These are phyloP conservation scores for Goniozus legneri DNA, from an alignment of 1,140 invertebrate species.

Conservation along the genomic window DNA sequence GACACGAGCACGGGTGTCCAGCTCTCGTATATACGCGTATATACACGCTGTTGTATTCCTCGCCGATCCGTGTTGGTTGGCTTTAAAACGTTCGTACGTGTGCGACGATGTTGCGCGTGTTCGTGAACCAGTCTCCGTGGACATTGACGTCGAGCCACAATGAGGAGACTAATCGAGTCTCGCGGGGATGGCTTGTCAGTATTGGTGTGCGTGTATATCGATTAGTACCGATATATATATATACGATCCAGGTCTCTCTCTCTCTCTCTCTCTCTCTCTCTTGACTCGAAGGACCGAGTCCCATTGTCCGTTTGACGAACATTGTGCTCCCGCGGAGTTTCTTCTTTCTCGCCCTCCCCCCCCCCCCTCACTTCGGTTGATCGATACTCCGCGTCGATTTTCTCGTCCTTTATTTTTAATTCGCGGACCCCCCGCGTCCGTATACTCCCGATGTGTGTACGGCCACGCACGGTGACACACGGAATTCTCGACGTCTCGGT, in stretches of 20 bases:
- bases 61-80: too few relatives aligned
- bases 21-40: neutral
- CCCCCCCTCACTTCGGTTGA: too few relatives aligned
- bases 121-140: conserved; percentile 4
- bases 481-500: too few relatives aligned
- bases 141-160: conserved; percentile 29
- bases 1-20: conserved; percentile 5
- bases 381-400: too few relatives aligned
- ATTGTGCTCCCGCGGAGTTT: conserved; percentile 10
- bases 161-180: conserved; percentile 30
- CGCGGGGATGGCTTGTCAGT: conserved; percentile 11
- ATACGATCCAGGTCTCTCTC: neutral
- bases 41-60: neutral
- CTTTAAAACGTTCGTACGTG: too few relatives aligned
- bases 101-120: too few relatives aligned
- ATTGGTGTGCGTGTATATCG: conserved; percentile 3
- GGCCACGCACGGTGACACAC: too few relatives aligned
- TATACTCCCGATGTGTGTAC: too few relatives aligned
- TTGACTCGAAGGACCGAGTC: neutral
- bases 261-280: neutral
- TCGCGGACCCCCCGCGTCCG: too few relatives aligned
- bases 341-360: too few relatives aligned
- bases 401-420: too few relatives aligned
- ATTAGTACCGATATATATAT: neutral
- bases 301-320: conserved; percentile 8